A percentile compares a stretch with the other conserved stretches of the same genome.
Evolutionary conservation across 2,888 invertebrate genomes (phyloP).

Genomic region (Eueremaeus valkanovi): DNA sequence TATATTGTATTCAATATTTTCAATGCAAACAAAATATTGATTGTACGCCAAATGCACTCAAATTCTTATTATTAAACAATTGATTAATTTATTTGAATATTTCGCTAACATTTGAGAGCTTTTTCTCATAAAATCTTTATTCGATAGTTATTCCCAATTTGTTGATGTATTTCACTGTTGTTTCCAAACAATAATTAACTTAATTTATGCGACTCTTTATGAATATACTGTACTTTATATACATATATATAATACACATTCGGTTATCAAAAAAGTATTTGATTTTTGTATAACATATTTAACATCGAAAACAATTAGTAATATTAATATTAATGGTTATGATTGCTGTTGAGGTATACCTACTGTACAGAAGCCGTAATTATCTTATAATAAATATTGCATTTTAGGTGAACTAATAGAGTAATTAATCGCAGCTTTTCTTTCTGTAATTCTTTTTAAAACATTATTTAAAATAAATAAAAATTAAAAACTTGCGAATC

Average conservation of each 20-base stretch:
- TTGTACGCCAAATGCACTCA: background rate
- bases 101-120: constrained; percentile 1
- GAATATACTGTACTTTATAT: background rate
- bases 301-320: constrained; percentile 18
- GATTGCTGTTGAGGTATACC: constrained; percentile 30
- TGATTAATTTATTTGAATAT: no score
- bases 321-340: constrained; percentile 1
- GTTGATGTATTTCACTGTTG: constrained; percentile 15
- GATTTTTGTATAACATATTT: constrained; percentile 19
- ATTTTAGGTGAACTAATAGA: constrained; percentile 16
- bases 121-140: background rate
- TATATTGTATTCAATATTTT: constrained; percentile 16
- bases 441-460: background rate
- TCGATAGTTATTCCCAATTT: background rate
- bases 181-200: background rate
- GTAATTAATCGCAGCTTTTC: constrained; percentile 14
- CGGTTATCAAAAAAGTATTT: constrained; percentile 7
- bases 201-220: constrained; percentile 1
- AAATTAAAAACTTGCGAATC: background rate
- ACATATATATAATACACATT: constrained; percentile 22
- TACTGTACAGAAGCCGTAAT: constrained; percentile 27
- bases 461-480: background rate
- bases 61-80: background rate
- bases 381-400: constrained; percentile 4
- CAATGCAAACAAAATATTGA: background rate